A percentile compares a stretch with the other conserved stretches of the same genome.
Evolutionary conservation across 2,888 invertebrate genomes (phyloP).

Genomic region (Dioctria rufipes): DNA sequence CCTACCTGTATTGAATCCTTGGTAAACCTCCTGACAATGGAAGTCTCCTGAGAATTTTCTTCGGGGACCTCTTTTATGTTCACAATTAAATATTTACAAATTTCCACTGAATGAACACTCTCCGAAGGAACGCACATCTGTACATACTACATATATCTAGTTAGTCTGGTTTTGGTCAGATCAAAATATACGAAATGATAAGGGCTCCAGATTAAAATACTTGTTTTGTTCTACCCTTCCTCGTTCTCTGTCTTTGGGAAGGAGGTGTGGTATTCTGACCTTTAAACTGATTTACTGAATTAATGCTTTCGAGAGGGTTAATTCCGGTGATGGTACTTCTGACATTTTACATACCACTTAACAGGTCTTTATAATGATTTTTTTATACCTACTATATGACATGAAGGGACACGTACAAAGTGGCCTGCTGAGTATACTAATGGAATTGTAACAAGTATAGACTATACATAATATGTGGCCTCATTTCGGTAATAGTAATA

Average conservation of each 20-base stretch:
- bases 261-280: background rate
- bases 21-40: background rate
- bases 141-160: background rate
- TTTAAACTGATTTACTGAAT: conserved; percentile 34
- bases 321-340: background rate
- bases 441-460: too few species aligned
- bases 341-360: conserved; percentile 28
- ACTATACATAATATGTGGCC: too few species aligned
- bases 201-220: conserved; percentile 26
- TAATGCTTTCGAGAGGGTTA: conserved; percentile 23
- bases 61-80: conserved; percentile 4
- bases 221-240: conserved; percentile 1
- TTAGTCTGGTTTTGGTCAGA: background rate
- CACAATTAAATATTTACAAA: conserved; percentile 58
- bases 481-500: too few species aligned
- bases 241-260: too few species aligned
- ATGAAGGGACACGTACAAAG: conserved; percentile 3
- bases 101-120: conserved; percentile 57
- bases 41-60: background rate
- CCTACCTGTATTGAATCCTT: conserved; percentile 6
- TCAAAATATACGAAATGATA: background rate
- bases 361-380: conserved; percentile 27
- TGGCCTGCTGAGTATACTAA: background rate
- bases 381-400: conserved; percentile 18
- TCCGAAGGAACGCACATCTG: background rate